Conservation (phyloP, 2,797 vertebrate species). For the Poeciliopsis gracilis region DNA sequence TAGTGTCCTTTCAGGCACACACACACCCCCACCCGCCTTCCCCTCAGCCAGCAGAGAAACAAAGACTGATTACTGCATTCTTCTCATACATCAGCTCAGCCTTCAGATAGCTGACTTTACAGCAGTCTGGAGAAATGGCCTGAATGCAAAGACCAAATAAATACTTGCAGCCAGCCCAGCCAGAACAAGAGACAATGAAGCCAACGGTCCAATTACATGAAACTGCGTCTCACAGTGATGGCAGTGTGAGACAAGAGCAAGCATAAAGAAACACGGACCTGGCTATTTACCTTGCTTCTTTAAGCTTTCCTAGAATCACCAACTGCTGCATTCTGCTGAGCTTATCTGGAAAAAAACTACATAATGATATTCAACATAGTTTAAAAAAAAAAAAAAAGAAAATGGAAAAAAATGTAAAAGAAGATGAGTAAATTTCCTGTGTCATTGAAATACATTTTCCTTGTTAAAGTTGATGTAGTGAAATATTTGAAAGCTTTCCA, state of each 20-base stretch:
- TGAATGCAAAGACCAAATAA: conserved; percentile 52
- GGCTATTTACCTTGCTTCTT: not conserved
- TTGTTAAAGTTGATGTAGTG: not conserved
- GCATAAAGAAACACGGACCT: not conserved
- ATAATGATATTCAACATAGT: too few species aligned
- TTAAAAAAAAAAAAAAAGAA: not conserved
- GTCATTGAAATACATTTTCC: too few species aligned
- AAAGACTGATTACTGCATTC: conserved; percentile 60
- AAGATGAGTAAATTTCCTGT: not conserved
- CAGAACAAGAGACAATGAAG: conserved; percentile 44
- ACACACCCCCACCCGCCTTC: not conserved
- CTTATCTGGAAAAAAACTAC: not conserved
- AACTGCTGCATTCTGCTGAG: not conserved
- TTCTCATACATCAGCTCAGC: conserved; percentile 45
- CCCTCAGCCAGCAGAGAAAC: conserved; percentile 38
- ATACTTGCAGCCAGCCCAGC: conserved; percentile 50
- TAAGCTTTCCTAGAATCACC: not conserved
- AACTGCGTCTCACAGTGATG: not conserved
- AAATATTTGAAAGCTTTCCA: too few species aligned
- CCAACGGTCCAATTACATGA: conserved; percentile 9
- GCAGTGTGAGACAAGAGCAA: not conserved
- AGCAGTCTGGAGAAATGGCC: conserved; percentile 34
- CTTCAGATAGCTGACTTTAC: conserved; percentile 57
- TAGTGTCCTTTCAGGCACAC: not conserved
- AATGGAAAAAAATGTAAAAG: not conserved